Base-by-base conservation (phyloP, 2,797 vertebrate species). In the Rhynchotus rufescens region DNA sequence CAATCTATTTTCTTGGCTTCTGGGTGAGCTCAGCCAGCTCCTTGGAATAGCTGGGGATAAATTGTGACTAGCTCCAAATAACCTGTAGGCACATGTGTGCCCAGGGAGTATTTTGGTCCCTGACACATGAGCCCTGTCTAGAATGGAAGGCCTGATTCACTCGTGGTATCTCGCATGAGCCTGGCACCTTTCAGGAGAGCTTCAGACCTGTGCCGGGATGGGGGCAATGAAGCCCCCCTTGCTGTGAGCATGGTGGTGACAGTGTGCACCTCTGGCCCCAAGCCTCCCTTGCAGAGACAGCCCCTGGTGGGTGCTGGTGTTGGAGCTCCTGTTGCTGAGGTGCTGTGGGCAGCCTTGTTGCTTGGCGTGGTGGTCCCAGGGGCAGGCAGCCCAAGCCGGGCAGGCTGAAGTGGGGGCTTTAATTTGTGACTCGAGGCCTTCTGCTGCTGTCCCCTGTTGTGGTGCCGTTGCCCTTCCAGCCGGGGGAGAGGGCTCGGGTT, bases 51-150 rank as follows among this genome's bases (percentile, higher is more conserved):
- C 76, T 51, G 36, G 32, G 81, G 72, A 89, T 88, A 79, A 87
- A 89, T 73, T 42, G 60, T 64, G 19, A 83, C 87, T 80, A 26
- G 64, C 22, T 87, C 16, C 82, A 86, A 94, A 89, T 96, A 95
- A 88, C 82, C 64, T 76, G 67, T 79, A 66, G 82, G 59, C 66
- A 36, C 66, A 84, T 11, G 30, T 51, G 15, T 62, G 64, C 38
- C 51, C 64, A 64, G 74, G 32, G 86, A 61, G 83, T 95, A 93
- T 95, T 94, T 95, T 91, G 68, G 75, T 83, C 86, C 51, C 66
- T 82, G 79, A 90, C 51, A 90, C 30, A 21, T 72, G 65, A 91
- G 62, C 54, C 65, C 45, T 80, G 45, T 81, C 76, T 73, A 56
- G 83, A 96, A 86, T 90, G 86, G 88, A 86, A 91, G 75, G 62